Conservation (phyloP, 2,797 vertebrate genomes). For the Acrossocheilus fasciatus region DNA sequence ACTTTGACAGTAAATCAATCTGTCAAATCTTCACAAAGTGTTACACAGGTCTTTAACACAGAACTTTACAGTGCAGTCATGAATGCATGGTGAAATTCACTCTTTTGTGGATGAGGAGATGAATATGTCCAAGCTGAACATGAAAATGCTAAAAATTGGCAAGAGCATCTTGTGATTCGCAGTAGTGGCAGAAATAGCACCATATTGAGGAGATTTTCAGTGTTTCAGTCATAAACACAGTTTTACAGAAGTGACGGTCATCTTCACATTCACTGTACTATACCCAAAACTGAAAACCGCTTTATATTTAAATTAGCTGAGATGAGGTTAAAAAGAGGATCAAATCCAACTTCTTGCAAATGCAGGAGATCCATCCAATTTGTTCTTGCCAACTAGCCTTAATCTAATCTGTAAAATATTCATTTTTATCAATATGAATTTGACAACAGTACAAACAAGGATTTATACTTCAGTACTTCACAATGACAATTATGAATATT, state of each 20-base stretch:
- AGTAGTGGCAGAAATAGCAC: slow-evolving; percentile 34
- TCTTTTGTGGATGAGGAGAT: neutral
- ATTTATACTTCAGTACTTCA: neutral
- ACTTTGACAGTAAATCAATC: slow-evolving; percentile 30
- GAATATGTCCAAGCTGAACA: neutral
- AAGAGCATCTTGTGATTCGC: neutral
- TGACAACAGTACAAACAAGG: neutral
- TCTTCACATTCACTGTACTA: neutral
- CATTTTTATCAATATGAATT: neutral
- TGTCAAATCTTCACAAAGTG: neutral
- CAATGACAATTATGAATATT: neutral
- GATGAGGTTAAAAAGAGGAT: neutral
- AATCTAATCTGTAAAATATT: neutral
- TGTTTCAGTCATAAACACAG: slow-evolving; percentile 27
- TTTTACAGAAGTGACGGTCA: slow-evolving; percentile 37
- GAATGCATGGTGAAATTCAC: neutral
- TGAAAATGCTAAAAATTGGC: neutral
- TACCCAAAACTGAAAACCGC: neutral
- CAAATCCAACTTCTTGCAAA: neutral
- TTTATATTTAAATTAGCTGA: neutral
- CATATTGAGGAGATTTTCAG: slow-evolving; percentile 8
- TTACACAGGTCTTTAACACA: neutral
- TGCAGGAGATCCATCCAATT: neutral
- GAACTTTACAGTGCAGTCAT: slow-evolving; percentile 5
- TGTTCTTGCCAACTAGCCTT: slow-evolving; percentile 14